Percentiles rank a stretch among this genome's conserved stretches.
Evolutionary conservation across 2,113 vertebrate genomes (phyloP).

Genomic region (Etheostoma spectabile): DNA sequence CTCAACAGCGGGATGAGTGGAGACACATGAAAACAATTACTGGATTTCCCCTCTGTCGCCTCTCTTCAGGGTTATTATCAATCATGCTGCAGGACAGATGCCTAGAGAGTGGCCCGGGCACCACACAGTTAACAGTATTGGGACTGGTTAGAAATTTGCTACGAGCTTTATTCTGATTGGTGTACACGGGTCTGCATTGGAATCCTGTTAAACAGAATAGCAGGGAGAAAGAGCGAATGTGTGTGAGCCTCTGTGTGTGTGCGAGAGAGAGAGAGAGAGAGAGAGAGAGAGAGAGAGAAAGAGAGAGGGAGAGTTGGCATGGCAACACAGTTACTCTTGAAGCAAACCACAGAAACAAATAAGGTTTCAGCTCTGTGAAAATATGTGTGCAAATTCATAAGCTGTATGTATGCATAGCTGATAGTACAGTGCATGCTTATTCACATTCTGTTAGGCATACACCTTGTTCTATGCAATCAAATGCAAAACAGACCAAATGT

Average conservation of each 20-base stretch:
- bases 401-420: constrained; percentile 46
- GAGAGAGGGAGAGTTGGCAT: constrained; percentile 70
- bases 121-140: constrained; percentile 67
- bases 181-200: constrained; percentile 74
- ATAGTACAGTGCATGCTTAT: constrained; percentile 24
- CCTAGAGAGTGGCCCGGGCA: constrained; percentile 52
- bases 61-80: constrained; percentile 59
- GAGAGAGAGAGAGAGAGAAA: constrained; percentile 14
- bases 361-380: constrained; percentile 65
- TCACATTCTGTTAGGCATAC: constrained; percentile 17
- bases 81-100: constrained; percentile 70
- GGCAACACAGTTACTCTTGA: constrained; percentile 77
- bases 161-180: constrained; percentile 77
- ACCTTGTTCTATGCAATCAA: constrained; percentile 50
- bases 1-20: constrained; percentile 12
- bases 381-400: constrained; percentile 67
- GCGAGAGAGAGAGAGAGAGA: neutral
- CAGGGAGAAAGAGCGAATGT: constrained; percentile 25
- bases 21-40: constrained; percentile 50
- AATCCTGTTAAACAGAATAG: constrained; percentile 77
- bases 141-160: constrained; percentile 66
- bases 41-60: constrained; percentile 10
- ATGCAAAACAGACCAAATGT: constrained; percentile 42
- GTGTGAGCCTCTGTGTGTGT: neutral
- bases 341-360: constrained; percentile 77